These are phyloP conservation scores for Andrena marginata DNA, from an alignment of 2,888 invertebrate species.

Conservation along the genomic window DNA sequence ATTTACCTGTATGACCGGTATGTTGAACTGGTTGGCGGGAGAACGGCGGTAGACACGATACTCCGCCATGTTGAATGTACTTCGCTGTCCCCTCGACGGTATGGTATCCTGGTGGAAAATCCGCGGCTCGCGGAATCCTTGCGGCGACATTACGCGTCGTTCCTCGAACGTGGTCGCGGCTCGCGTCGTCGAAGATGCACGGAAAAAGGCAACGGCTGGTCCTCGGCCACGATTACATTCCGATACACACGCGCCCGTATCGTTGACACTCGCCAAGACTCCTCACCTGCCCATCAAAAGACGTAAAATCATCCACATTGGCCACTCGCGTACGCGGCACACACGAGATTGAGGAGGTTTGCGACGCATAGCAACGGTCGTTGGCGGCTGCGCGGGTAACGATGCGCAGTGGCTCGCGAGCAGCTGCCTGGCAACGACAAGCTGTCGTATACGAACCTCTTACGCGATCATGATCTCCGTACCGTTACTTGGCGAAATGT, in stretches of 20 bases:
- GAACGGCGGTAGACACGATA: constrained; percentile 6
- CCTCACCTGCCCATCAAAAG: constrained; percentile 85
- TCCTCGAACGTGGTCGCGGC: constrained; percentile 59
- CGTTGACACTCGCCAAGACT: constrained; percentile 85
- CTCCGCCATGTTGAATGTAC: constrained; percentile 22
- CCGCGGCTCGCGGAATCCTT: constrained; percentile 83
- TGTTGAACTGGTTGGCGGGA: background rate
- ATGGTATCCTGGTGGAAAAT: constrained; percentile 80
- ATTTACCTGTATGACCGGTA: background rate
- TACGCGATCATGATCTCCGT: constrained; percentile 68
- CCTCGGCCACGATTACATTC: constrained; percentile 63
- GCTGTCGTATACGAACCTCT: constrained; percentile 14
- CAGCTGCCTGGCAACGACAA: background rate
- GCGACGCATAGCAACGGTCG: background rate
- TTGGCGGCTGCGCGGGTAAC: background rate
- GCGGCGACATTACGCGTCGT: constrained; percentile 79
- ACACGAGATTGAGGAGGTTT: constrained; percentile 67
- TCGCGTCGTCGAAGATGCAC: constrained; percentile 55
- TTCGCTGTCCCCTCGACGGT: constrained; percentile 54
- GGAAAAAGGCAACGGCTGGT: constrained; percentile 65
- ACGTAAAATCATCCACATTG: constrained; percentile 85
- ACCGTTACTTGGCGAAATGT: constrained; percentile 82
- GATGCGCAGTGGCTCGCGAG: background rate
- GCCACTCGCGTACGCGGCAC: constrained; percentile 80
- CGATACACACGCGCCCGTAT: constrained; percentile 70